Evolutionary conservation across 2,113 vertebrate species (phyloP).

Genomic region (Anguilla rostrata): DNA sequence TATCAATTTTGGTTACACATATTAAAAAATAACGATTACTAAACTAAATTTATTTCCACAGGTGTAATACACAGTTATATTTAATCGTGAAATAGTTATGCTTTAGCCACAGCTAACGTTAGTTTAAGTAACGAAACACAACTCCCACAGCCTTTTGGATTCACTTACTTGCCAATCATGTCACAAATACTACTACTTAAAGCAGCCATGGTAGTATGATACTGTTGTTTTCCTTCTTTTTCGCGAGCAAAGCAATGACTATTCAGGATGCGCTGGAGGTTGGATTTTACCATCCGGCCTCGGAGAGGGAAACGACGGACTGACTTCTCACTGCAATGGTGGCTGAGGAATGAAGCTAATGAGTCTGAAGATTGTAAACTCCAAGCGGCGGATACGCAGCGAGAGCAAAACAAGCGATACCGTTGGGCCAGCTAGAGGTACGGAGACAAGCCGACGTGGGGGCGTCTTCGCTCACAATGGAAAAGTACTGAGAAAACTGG

Average conservation of each 20-base stretch:
- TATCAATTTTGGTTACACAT: neutral
- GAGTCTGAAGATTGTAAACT: slow-evolving; percentile 18
- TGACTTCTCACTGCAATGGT: slow-evolving; percentile 62
- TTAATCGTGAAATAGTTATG: neutral
- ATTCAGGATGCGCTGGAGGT: slow-evolving; percentile 84
- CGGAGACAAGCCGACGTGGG: slow-evolving; percentile 7
- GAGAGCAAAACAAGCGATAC: slow-evolving; percentile 16
- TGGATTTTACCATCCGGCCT: slow-evolving; percentile 86
- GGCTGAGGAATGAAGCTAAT: slow-evolving; percentile 29
- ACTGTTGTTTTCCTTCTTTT: slow-evolving; percentile 77
- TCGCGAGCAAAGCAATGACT: slow-evolving; percentile 84
- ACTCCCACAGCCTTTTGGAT: slow-evolving; percentile 35
- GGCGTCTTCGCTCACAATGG: slow-evolving; percentile 32
- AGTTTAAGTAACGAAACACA: slow-evolving; percentile 10
- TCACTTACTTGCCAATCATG: slow-evolving; percentile 76
- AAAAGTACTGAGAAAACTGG: slow-evolving; percentile 40
- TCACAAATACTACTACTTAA: slow-evolving; percentile 74
- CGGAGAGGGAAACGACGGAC: slow-evolving; percentile 69
- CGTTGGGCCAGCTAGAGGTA: neutral
- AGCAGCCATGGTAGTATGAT: slow-evolving; percentile 64
- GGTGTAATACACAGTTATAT: neutral
- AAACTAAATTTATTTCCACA: neutral
- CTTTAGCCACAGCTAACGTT: slow-evolving; percentile 30
- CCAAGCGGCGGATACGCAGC: slow-evolving; percentile 21
- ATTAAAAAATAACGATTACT: neutral